Conservation (phyloP, 2,113 vertebrate species). For the Smithornis capensis region DNA sequence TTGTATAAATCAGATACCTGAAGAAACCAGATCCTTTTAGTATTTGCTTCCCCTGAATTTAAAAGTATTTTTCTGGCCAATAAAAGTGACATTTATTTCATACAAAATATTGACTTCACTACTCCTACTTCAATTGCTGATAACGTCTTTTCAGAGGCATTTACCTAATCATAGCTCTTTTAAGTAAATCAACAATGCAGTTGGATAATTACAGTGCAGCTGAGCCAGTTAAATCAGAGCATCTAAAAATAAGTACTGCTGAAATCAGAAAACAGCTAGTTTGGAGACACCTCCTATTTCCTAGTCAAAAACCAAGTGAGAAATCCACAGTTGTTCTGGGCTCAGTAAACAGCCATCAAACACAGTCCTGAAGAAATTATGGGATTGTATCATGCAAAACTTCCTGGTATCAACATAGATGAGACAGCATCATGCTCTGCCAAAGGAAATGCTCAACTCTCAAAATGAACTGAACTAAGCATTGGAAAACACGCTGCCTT, state of each 20-base stretch:
- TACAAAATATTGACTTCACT: background rate
- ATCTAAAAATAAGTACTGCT: background rate
- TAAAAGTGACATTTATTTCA: background rate
- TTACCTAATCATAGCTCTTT: background rate
- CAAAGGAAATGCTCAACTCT: background rate
- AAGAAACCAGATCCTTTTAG: background rate
- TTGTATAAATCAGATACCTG: background rate
- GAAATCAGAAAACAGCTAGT: background rate
- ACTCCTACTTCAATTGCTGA: background rate
- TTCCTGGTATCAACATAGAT: background rate
- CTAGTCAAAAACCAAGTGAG: background rate
- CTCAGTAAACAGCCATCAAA: background rate
- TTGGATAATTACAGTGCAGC: background rate
- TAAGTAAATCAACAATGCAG: background rate
- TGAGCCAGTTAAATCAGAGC: background rate
- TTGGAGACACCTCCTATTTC: background rate
- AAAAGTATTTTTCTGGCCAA: background rate
- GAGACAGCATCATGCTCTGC: background rate
- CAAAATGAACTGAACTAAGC: background rate
- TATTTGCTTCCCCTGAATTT: background rate
- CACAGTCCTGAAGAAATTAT: background rate
- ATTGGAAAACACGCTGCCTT: background rate
- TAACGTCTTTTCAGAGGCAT: background rate
- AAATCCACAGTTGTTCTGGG: background rate
- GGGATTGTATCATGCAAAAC: background rate